Conservation (phyloP, 1,140 invertebrate genomes). For the Kradibia gibbosae region DNA sequence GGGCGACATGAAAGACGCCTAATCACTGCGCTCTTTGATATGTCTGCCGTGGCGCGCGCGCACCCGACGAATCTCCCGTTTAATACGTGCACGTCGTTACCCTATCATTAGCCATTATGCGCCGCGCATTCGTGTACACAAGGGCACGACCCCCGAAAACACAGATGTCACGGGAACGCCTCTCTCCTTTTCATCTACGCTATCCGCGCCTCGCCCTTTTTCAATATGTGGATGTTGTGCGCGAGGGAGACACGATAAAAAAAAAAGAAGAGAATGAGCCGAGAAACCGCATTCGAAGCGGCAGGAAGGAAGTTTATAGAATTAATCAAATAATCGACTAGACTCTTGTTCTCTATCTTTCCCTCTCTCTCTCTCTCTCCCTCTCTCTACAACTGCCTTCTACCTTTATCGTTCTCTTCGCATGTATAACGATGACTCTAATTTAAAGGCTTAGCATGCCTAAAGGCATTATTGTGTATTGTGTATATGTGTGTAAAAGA, state of each 20-base stretch:
- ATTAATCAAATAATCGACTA: slow-evolving; percentile 44
- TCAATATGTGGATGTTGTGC: not conserved
- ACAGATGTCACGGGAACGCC: slow-evolving; percentile 66
- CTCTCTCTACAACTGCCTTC: too few species aligned
- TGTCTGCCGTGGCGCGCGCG: slow-evolving; percentile 49
- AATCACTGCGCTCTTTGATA: slow-evolving; percentile 43
- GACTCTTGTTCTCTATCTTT: slow-evolving; percentile 11
- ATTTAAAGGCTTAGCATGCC: not conserved
- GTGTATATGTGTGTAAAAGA: too few species aligned
- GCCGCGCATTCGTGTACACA: slow-evolving; percentile 38
- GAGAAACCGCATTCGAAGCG: slow-evolving; percentile 24
- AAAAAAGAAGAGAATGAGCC: not conserved
- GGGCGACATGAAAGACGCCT: slow-evolving; percentile 36
- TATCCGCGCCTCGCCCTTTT: not conserved
- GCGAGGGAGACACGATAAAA: not conserved
- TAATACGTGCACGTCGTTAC: slow-evolving; percentile 56
- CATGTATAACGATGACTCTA: slow-evolving; percentile 4
- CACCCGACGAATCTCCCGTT: slow-evolving; percentile 57
- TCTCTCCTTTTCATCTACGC: slow-evolving; percentile 58
- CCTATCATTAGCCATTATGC: slow-evolving; percentile 69
- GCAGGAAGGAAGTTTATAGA: slow-evolving; percentile 57
- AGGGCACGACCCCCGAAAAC: slow-evolving; percentile 54
- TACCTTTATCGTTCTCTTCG: not conserved
- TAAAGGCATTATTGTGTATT: not conserved
- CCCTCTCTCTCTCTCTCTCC: not conserved